phyloP scores from a whole-genome alignment of 2,888 invertebrate genomes.

The Drosophila antonietae region DNA sequence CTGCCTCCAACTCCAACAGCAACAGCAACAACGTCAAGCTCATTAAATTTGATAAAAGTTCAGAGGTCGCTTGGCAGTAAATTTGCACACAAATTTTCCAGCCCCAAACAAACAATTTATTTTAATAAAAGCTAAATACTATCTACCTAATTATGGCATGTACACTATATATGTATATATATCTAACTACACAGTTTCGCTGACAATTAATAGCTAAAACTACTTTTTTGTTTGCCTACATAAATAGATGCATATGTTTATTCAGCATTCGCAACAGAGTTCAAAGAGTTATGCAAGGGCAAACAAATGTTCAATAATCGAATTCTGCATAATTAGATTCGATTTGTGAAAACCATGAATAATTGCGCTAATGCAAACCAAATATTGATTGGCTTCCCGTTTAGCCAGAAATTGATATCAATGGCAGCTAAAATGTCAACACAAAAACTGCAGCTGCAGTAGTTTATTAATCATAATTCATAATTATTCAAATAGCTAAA shows the following conservation, averaged over 20 bases:
- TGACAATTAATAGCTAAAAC: conserved; percentile 38
- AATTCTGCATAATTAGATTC: conserved; percentile 29
- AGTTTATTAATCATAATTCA: conserved; percentile 7
- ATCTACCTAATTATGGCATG: conserved; percentile 16
- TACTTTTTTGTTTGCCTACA: conserved; percentile 24
- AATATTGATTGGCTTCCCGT: conserved; percentile 34
- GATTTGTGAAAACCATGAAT: conserved; percentile 20
- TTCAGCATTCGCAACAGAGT: conserved; percentile 1
- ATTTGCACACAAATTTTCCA: conserved; percentile 37
- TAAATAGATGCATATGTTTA: conserved; percentile 19
- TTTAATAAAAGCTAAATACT: conserved; percentile 12
- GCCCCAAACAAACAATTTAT: conserved; percentile 28
- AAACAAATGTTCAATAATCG: conserved; percentile 26
- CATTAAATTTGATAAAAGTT: conserved; percentile 58
- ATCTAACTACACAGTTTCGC: conserved; percentile 5
- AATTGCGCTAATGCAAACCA: conserved; percentile 39
- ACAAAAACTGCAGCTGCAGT: conserved; percentile 1
- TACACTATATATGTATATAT: conserved; percentile 5
- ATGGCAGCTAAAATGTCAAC: conserved; percentile 1
- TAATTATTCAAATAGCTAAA: conserved; percentile 7
- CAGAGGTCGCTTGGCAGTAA: conserved; percentile 36
- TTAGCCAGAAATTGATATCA: conserved; percentile 11
- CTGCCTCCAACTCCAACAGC: background rate
- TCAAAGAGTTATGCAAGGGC: background rate
- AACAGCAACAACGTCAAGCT: conserved; percentile 8